phyloP scores from a whole-genome alignment of 2,888 invertebrate genomes.

The Callinectes sapidus region DNA sequence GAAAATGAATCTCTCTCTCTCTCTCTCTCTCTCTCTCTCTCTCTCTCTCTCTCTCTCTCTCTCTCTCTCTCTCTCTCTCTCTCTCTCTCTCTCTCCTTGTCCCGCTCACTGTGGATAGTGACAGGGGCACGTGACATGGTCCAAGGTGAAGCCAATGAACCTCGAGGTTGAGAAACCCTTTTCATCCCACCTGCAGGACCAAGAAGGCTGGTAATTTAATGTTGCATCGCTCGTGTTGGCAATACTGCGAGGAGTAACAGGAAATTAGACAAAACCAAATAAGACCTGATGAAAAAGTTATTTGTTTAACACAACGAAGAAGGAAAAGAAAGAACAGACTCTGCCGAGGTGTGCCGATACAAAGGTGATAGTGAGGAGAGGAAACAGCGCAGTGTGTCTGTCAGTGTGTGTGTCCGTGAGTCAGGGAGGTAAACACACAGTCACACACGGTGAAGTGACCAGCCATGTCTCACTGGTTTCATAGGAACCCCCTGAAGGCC shows the following conservation, averaged over 20 bases:
- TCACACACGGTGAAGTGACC: constrained; percentile 25
- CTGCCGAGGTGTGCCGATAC: not conserved
- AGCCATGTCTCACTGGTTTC: constrained; percentile 81
- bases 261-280: too few species aligned
- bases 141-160: not conserved
- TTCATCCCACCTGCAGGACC: not conserved
- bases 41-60: too few species aligned
- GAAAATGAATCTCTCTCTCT: too few species aligned
- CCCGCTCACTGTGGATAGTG: not conserved
- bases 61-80: too few species aligned
- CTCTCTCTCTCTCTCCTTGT: too few species aligned
- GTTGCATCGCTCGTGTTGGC: not conserved
- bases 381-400: not conserved
- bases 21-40: too few species aligned
- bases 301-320: not conserved
- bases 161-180: constrained; percentile 15
- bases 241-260: not conserved
- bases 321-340: not conserved
- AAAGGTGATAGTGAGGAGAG: too few species aligned
- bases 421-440: not conserved
- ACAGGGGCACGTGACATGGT: not conserved
- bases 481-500: constrained; percentile 81
- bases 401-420: not conserved
- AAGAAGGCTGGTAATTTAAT: not conserved
- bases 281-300: not conserved